These are phyloP conservation scores for Opisthocomus hoazin DNA, from an alignment of 2,113 vertebrate species.

Conservation along the genomic window DNA sequence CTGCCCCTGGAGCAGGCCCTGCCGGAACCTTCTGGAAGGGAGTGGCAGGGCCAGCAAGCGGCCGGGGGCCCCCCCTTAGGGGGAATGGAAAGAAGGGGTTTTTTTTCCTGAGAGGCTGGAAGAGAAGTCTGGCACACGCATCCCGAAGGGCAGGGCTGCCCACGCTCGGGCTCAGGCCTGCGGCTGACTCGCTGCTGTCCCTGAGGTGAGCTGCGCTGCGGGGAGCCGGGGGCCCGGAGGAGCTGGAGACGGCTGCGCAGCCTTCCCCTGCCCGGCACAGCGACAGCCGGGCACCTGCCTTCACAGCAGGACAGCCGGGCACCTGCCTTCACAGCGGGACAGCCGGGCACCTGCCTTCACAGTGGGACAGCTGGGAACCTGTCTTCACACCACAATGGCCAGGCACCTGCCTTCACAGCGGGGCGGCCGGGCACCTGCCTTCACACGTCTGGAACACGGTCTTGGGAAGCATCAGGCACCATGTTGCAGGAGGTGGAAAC, in stretches of 20 bases:
- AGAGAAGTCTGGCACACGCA: rapidly evolving
- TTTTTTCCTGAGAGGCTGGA: not conserved
- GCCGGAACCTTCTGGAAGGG: not conserved
- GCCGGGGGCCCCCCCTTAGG: too few relatives aligned
- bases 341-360: rapidly evolving
- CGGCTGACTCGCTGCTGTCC: not conserved
- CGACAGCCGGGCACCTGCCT: too few relatives aligned
- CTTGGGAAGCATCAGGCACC: rapidly evolving
- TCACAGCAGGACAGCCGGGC: rapidly evolving
- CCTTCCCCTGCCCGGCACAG: not conserved
- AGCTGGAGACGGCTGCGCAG: rapidly evolving
- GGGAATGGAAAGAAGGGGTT: too few relatives aligned
- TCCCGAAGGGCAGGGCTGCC: rapidly evolving
- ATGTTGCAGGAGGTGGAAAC: not conserved
- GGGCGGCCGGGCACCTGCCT: rapidly evolving
- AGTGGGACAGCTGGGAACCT: rapidly evolving
- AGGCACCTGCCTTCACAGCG: rapidly evolving
- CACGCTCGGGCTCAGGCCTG: rapidly evolving
- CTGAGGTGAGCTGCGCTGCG: rapidly evolving
- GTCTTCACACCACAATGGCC: too few relatives aligned
- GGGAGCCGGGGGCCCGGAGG: rapidly evolving
- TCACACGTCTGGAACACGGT: rapidly evolving
- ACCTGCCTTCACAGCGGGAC: too few relatives aligned
- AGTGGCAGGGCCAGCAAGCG: rapidly evolving
- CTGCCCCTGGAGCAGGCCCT: too few relatives aligned